Conservation (phyloP, 1,140 invertebrate species). For the Drosophila jambulina region DNA sequence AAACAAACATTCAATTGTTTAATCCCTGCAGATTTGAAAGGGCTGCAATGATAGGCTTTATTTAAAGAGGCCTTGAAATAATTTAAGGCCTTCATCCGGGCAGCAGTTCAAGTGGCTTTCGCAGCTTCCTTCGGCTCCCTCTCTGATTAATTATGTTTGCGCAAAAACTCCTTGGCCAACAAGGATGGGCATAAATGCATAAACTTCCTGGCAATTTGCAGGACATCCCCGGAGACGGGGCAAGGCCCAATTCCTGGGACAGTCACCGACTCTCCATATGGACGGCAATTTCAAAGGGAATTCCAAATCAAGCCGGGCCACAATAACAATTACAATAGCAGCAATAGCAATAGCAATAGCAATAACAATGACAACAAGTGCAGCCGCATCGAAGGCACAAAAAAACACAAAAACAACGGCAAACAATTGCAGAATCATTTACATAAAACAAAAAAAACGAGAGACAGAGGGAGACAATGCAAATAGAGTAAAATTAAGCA, state of each 20-base stretch:
- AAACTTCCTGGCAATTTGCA: slow-evolving; percentile 11
- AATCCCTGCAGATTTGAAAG: background rate
- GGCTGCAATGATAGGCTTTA: background rate
- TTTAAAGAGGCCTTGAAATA: background rate
- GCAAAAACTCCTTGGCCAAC: background rate
- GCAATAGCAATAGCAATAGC: slow-evolving; percentile 9
- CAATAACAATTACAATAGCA: slow-evolving; percentile 23
- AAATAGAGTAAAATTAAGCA: slow-evolving; percentile 62
- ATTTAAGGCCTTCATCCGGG: background rate
- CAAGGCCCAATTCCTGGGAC: slow-evolving; percentile 13
- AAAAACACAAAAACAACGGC: slow-evolving; percentile 17
- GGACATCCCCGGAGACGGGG: background rate
- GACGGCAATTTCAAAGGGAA: slow-evolving; percentile 45
- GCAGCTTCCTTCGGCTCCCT: background rate
- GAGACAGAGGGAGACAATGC: slow-evolving; percentile 30
- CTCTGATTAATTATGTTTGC: slow-evolving; percentile 4
- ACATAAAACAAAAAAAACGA: slow-evolving; percentile 48
- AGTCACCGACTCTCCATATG: slow-evolving; percentile 4
- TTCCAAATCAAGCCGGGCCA: slow-evolving; percentile 24
- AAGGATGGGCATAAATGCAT: slow-evolving; percentile 1
- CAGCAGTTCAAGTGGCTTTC: background rate
- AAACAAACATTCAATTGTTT: too few species aligned
- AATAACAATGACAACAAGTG: slow-evolving; percentile 9
- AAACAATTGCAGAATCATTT: slow-evolving; percentile 58
- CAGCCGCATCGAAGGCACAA: background rate